phyloP scores from a whole-genome alignment of 2,797 vertebrate species.

The Schizothorax lantsangensis region DNA sequence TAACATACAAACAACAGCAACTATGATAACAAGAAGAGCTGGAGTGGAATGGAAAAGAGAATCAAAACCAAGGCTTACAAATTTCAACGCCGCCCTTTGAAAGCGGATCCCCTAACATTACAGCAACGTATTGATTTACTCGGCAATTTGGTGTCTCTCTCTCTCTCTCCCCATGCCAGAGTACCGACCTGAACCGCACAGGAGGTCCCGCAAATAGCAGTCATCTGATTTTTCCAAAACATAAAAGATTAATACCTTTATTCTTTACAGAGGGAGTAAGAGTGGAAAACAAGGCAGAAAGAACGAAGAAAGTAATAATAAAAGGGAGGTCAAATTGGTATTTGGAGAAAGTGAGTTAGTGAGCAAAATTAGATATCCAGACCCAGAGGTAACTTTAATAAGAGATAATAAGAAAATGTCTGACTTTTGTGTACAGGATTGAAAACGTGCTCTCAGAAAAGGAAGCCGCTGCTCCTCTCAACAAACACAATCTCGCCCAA shows the following conservation, averaged over 20 bases:
- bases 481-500: constrained; percentile 46
- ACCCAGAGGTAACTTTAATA: constrained; percentile 76
- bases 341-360: constrained; percentile 73
- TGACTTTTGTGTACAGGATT: constrained; percentile 67
- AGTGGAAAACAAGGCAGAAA: constrained; percentile 18
- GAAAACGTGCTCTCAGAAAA: constrained; percentile 62
- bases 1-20: constrained; percentile 99
- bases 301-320: constrained; percentile 72
- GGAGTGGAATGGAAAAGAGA: constrained; percentile 92
- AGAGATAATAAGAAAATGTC: constrained; percentile 77
- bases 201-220: constrained; percentile 79
- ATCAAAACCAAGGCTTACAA: constrained; percentile 89
- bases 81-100: constrained; percentile 88
- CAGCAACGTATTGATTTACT: constrained; percentile 87
- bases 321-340: constrained; percentile 74
- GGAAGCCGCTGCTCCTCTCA: constrained; percentile 23
- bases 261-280: constrained; percentile 70
- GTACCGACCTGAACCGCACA: constrained; percentile 81
- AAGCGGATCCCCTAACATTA: constrained; percentile 87
- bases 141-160: constrained; percentile 87
- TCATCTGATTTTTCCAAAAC: constrained; percentile 81
- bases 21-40: constrained; percentile 95
- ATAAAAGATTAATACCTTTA: constrained; percentile 84
- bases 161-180: constrained; percentile 78
- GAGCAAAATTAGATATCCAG: constrained; percentile 71